These are phyloP conservation scores for Rhagonycha fulva DNA, from an alignment of 2,888 invertebrate genomes.

Conservation along the genomic window DNA sequence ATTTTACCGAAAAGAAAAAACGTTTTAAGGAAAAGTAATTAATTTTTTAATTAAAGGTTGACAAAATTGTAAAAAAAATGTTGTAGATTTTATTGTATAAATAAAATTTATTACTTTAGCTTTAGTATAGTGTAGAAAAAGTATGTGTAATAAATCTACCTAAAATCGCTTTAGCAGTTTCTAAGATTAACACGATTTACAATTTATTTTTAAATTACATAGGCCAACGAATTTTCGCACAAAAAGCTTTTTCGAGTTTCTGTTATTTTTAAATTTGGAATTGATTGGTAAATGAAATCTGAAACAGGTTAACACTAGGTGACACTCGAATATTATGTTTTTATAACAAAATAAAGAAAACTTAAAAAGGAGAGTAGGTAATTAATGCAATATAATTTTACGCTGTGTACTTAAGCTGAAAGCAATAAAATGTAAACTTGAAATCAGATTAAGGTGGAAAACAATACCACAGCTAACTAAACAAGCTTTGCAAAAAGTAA, in stretches of 20 bases:
- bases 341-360: neutral
- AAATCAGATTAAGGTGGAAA: neutral
- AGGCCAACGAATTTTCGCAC: neutral
- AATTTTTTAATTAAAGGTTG: neutral
- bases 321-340: neutral
- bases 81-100: neutral
- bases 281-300: neutral
- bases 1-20: neutral
- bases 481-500: neutral
- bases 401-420: no score
- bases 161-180: neutral
- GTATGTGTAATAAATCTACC: neutral
- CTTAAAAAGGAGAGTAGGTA: neutral
- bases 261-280: neutral
- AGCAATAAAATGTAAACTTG: neutral
- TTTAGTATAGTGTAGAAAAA: neutral
- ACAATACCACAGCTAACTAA: neutral
- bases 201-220: neutral
- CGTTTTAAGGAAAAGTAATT: neutral
- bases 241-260: neutral
- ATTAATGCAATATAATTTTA: no score
- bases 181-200: neutral
- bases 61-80: neutral
- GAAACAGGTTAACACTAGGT: neutral
- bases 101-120: neutral